These are phyloP conservation scores for Cordilura impudica DNA, from an alignment of 2,888 invertebrate species.

Conservation along the genomic window DNA sequence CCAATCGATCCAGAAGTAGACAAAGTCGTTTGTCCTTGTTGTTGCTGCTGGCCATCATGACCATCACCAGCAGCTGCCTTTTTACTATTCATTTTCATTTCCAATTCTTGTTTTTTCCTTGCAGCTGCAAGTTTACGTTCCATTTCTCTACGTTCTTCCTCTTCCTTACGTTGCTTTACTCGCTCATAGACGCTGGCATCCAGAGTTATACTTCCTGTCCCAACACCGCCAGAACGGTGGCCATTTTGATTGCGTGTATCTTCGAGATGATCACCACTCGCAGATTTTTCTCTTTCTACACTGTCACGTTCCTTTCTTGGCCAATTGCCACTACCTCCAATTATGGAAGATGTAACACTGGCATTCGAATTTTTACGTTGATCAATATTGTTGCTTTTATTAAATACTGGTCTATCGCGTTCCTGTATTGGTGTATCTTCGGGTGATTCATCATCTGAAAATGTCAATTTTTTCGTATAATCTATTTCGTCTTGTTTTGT, in stretches of 20 bases:
- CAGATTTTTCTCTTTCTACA: slow-evolving; percentile 62
- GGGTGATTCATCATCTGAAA: slow-evolving; percentile 92
- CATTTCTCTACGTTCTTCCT: slow-evolving; percentile 89
- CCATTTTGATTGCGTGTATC: slow-evolving; percentile 77
- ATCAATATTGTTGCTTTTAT: slow-evolving; percentile 63
- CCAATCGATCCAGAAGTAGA: slow-evolving; percentile 47
- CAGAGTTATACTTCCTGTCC: slow-evolving; percentile 74
- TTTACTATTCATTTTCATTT: slow-evolving; percentile 83
- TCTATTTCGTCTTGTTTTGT: slow-evolving; percentile 95
- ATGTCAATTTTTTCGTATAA: slow-evolving; percentile 95
- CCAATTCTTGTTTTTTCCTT: slow-evolving; percentile 84
- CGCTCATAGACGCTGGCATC: slow-evolving; percentile 89
- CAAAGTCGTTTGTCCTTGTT: slow-evolving; percentile 49
- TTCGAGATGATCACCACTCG: slow-evolving; percentile 62
- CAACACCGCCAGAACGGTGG: slow-evolving; percentile 77
- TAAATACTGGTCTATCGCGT: slow-evolving; percentile 66
- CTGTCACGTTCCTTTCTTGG: slow-evolving; percentile 64
- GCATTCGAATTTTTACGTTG: slow-evolving; percentile 67
- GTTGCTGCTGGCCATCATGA: slow-evolving; percentile 4
- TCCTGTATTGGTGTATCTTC: slow-evolving; percentile 67
- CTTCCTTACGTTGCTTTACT: slow-evolving; percentile 90
- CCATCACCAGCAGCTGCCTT: slow-evolving; percentile 74
- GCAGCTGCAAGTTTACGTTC: slow-evolving; percentile 81
- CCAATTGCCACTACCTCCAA: slow-evolving; percentile 61
- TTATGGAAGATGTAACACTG: slow-evolving; percentile 61